Base-by-base conservation (phyloP, 2,797 vertebrate genomes). In the Sebastes iracundus region DNA sequence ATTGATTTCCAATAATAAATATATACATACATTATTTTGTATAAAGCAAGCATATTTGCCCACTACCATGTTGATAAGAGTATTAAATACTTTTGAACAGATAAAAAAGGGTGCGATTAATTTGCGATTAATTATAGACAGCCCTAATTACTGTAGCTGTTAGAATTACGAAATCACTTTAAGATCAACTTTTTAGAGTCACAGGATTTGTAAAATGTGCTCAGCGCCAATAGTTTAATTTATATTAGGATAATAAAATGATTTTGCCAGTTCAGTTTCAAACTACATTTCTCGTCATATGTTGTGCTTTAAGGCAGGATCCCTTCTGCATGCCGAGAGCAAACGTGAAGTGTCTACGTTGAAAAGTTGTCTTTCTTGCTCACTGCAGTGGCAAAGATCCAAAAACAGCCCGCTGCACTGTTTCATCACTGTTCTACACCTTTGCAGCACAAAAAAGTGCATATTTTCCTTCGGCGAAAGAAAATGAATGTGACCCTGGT, bases 401-500 rank as follows among this genome's bases (percentile, higher is more conserved):
- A 79, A 71, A 55, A 86, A 88, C 70, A 76, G 59, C 56, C 35
- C 35, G 80, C 65, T 66, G 64, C 73, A 69, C 84, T 86, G 83
- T 91, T 87, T 89, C 88, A 90, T 90, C 85, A 78, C 72, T 22
- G 49, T 84, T 86, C 55, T 70, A 87, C 90, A 91, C 85, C 85
- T 89, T 91, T 87, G 53, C 80, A 70, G 88, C 80, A 90, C 81
- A 83, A 88, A 92, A 33, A 84, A 42, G 35, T 83, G 86, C 81
- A 83, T 14, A 90, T 92, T 88, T 90, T 92, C 90, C 86, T 85
- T 85, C 30, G 60, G 82, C 84, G 18, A 20, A 86, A 69, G 87
- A 90, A 87, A 94, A 93, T 93, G 87, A 94, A 94, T 93, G 92
- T 93, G 93, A 93, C 93, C 92, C 92, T 87, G 87, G 91, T 76